phyloP scores from a whole-genome alignment of 2,113 vertebrate species.

The Anas platyrhynchos region DNA sequence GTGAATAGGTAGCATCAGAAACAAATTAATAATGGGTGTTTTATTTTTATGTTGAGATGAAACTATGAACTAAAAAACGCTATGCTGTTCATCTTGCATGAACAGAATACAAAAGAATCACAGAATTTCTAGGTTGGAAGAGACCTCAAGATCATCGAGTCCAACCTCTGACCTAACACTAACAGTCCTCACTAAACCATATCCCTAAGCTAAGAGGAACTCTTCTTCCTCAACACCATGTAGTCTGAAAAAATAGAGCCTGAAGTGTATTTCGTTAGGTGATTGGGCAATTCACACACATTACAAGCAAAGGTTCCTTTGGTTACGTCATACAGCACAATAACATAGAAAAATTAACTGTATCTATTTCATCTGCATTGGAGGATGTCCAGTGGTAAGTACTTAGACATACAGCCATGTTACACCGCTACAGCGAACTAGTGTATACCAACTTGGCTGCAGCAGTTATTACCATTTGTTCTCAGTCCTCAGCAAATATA shows the following conservation, averaged over 20 bases:
- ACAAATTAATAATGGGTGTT: background rate
- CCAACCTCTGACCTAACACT: no score
- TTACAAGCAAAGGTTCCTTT: background rate
- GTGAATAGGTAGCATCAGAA: no score
- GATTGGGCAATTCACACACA: background rate
- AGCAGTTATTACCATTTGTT: background rate
- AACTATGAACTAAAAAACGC: background rate
- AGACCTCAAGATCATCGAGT: no score
- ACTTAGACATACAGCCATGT: background rate
- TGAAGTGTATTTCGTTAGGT: background rate
- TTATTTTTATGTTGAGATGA: background rate
- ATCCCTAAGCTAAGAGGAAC: background rate
- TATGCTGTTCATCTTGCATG: background rate
- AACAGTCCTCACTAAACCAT: no score
- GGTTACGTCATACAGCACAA: background rate
- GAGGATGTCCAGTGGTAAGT: background rate
- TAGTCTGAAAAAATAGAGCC: background rate
- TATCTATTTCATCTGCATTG: background rate
- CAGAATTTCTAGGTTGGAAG: no score
- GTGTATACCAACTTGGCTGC: background rate
- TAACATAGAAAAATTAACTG: background rate
- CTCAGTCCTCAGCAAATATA: background rate
- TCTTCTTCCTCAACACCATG: rapidly evolving
- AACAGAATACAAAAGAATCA: background rate
- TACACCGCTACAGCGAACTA: background rate